A percentile compares a stretch with the other conserved stretches of the same genome.
phyloP scores from a whole-genome alignment of 2,113 vertebrate species.

The Phylloscopus trochilus region DNA sequence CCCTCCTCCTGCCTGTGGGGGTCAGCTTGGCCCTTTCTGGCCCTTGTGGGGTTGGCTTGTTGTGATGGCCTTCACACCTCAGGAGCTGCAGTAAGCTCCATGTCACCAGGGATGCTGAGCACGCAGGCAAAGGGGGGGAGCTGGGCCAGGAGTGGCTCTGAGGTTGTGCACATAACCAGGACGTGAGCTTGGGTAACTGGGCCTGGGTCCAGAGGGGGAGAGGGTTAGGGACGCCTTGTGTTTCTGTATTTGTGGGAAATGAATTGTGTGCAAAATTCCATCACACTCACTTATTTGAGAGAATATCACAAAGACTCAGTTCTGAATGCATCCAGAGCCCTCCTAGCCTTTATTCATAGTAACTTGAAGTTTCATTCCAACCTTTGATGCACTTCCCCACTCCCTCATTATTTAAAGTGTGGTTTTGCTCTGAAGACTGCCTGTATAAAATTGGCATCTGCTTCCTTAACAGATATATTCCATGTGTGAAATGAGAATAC shows the following conservation, averaged over 20 bases:
- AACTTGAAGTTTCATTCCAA: not conserved
- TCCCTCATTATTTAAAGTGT: conserved; percentile 46
- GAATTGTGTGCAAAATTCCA: not conserved
- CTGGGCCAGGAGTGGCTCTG: not conserved
- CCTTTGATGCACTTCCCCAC: conserved; percentile 14
- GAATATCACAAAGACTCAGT: not conserved
- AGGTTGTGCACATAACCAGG: not conserved
- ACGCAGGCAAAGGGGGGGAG: accelerated
- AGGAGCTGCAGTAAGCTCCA: not conserved
- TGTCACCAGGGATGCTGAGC: not conserved
- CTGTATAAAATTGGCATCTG: conserved; percentile 43
- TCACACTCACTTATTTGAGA: not conserved
- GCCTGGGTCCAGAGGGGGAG: not conserved
- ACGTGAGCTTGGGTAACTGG: accelerated
- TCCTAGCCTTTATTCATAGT: not conserved
- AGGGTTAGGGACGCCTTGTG: not conserved
- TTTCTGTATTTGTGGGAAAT: not conserved
- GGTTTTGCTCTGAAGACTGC: conserved; percentile 34
- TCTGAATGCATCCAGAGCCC: conserved; percentile 35
- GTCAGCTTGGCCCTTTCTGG: not conserved
- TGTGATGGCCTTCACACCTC: accelerated
- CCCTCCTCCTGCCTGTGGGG: not conserved
- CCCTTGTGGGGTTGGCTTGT: not conserved
- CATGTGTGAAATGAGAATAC: conserved; percentile 46
- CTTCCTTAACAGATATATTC: conserved; percentile 39